Percentiles rank a stretch among this genome's conserved stretches.
Conservation (phyloP, 2,888 invertebrate genomes). For the Thereva nobilitata region DNA sequence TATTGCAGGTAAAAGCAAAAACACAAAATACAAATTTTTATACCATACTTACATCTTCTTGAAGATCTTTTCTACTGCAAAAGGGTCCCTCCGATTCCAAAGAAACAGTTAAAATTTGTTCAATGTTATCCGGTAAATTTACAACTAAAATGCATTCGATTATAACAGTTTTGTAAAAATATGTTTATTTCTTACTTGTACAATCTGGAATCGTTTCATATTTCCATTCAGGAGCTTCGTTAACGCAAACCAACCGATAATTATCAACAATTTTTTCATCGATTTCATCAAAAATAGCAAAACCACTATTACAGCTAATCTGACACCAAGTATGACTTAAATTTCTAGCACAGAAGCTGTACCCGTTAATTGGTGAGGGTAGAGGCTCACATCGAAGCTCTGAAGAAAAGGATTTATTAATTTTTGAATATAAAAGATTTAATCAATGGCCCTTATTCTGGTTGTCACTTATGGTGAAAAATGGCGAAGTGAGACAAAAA, state of each 20-base stretch:
- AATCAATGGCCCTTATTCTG: too few species aligned
- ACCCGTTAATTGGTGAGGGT: slow-evolving; percentile 59
- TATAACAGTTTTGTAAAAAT: slow-evolving; percentile 12
- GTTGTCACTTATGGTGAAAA: too few species aligned
- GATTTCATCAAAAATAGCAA: slow-evolving; percentile 58
- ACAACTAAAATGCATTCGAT: slow-evolving; percentile 53
- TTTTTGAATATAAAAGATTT: not conserved
- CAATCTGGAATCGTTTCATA: slow-evolving; percentile 62
- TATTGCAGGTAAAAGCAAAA: too few species aligned
- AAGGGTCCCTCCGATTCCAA: slow-evolving; percentile 55
- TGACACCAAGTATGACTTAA: slow-evolving; percentile 60
- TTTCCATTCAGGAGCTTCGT: slow-evolving; percentile 55
- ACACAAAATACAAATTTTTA: not conserved
- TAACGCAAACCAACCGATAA: slow-evolving; percentile 51
- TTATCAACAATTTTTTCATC: slow-evolving; percentile 53
- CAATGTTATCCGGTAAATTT: slow-evolving; percentile 59
- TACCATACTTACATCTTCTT: slow-evolving; percentile 36
- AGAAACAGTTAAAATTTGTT: slow-evolving; percentile 59
- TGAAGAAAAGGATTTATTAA: slow-evolving; percentile 20
- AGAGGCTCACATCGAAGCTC: slow-evolving; percentile 56
- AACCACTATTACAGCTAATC: slow-evolving; percentile 65
- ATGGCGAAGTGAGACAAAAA: too few species aligned
- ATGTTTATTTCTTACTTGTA: slow-evolving; percentile 54
- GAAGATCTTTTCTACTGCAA: slow-evolving; percentile 55
- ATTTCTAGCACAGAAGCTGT: slow-evolving; percentile 58